Base-by-base conservation (phyloP, 2,797 vertebrate genomes). In the Pelochelys cantorii region DNA sequence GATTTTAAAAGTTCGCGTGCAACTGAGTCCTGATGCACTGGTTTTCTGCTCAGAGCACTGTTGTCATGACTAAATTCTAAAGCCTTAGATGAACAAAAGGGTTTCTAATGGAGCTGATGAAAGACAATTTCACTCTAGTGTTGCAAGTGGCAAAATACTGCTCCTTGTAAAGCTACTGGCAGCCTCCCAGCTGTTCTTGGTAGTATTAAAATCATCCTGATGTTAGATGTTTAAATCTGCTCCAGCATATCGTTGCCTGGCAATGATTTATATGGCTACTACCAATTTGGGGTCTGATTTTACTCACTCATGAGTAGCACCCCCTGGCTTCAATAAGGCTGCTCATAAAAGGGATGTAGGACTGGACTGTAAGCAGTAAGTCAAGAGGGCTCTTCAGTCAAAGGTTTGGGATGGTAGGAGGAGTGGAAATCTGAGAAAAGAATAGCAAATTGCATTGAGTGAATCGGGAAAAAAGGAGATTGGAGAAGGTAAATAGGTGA, bases 41-140 rank as follows among this genome's bases (percentile, higher is more conserved):
- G 3, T 10, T 84, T 95, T 93, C 81, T 93, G 22, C 1, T 85
- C 62, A 87, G 83, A 42, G 65, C 85, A 23, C 57, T 86, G 6
- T 83, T 93, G 81, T 87, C 62, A 5, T 6, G 13, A 78, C 57
- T 55, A 37, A 27, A 4, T 83, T 91, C 83, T 87, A 85, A 96
- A 94, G 88, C 52, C 0, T 0, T 83, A 80, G 88, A 87, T 94
- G 93, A 95, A 87, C 65, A 71, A 78, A 89, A 88, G 74, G 53
- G 77, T 84, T 95, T 95, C 79, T 89, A 82, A 78, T 65, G 52
- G 59, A 86, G 53, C 5, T 0, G 0, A 27, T 78, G 25, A 2
- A 53, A 88, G n/a, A 31, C 59, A 54, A 25, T 5, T 31, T 90
- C 60, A 89, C 55, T 48, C 81, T 88, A 53, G 23, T 87, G 59